Conservation (phyloP, 1,140 invertebrate genomes). For the Hypothenemus hampei region DNA sequence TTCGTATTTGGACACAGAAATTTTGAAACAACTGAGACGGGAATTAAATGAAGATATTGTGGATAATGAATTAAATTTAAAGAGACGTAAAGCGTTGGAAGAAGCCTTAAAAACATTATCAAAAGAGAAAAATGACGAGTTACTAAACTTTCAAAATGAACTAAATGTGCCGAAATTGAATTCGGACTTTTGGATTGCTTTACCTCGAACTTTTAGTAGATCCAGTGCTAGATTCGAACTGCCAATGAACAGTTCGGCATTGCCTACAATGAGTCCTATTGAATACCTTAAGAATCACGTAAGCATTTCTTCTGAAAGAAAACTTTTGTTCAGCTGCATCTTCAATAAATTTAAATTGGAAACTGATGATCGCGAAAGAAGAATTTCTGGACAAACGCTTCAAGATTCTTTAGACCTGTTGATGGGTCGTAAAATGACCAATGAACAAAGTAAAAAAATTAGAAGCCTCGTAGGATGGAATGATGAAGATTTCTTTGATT, state of each 20-base stretch:
- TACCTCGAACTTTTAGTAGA: slow-evolving; percentile 59
- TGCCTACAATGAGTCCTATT: slow-evolving; percentile 54
- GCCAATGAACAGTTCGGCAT: slow-evolving; percentile 54
- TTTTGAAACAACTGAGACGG: slow-evolving; percentile 59
- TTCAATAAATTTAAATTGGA: slow-evolving; percentile 51
- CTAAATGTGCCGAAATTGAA: slow-evolving; percentile 46
- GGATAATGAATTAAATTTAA: slow-evolving; percentile 62
- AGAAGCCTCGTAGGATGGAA: slow-evolving; percentile 50
- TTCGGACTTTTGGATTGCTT: slow-evolving; percentile 52
- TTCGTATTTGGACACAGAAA: slow-evolving; percentile 52
- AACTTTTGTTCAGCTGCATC: slow-evolving; percentile 54
- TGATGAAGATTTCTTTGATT: slow-evolving; percentile 51
- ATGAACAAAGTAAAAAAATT: slow-evolving; percentile 48
- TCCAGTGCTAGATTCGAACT: slow-evolving; percentile 60
- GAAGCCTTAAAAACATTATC: slow-evolving; percentile 56
- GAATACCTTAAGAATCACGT: slow-evolving; percentile 58
- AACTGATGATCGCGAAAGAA: slow-evolving; percentile 39
- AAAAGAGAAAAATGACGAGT: slow-evolving; percentile 74
- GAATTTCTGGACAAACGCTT: slow-evolving; percentile 46
- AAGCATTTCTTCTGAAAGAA: slow-evolving; percentile 56
- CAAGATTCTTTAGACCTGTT: slow-evolving; percentile 54
- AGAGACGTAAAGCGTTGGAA: slow-evolving; percentile 54
- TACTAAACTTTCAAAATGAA: slow-evolving; percentile 82
- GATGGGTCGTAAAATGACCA: slow-evolving; percentile 54
- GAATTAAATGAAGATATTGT: slow-evolving; percentile 62